Conservation (phyloP, 2,113 vertebrate genomes). For the Probosciger aterrimus region DNA sequence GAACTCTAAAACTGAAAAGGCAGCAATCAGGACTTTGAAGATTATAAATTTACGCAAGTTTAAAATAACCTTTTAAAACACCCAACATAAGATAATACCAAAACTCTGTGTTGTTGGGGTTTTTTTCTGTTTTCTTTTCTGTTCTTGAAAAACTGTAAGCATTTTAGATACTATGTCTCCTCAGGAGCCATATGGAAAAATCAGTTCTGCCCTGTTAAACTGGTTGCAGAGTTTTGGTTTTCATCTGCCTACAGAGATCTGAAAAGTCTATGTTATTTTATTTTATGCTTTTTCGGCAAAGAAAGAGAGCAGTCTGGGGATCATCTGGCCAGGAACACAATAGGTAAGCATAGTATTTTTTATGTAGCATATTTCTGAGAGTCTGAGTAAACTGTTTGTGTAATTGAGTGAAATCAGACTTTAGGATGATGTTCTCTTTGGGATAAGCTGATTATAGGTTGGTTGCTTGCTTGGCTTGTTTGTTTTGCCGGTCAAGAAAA, state of each 20-base stretch:
- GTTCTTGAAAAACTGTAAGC: background rate
- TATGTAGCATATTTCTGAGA: background rate
- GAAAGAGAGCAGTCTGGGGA: background rate
- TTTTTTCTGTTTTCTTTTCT: background rate
- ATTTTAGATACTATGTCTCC: background rate
- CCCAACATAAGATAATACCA: background rate
- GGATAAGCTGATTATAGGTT: slow-evolving; percentile 38
- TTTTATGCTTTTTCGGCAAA: background rate
- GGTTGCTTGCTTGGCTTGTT: background rate
- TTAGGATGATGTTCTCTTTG: background rate
- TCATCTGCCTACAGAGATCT: slow-evolving; percentile 41
- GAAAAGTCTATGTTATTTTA: background rate
- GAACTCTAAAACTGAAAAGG: background rate
- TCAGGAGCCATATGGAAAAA: slow-evolving; percentile 57
- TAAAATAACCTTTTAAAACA: background rate
- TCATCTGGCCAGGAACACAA: background rate
- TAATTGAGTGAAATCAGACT: background rate
- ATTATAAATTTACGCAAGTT: background rate
- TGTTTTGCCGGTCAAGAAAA: slow-evolving; percentile 9
- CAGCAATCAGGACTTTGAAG: background rate
- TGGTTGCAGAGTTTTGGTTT: slow-evolving; percentile 40
- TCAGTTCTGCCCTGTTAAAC: slow-evolving; percentile 7
- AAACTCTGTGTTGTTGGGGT: background rate
- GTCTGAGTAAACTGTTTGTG: background rate
- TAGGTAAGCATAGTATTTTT: slow-evolving; percentile 42